Conservation (phyloP, 2,113 vertebrate species). For the Ailuropoda melanoleuca region DNA sequence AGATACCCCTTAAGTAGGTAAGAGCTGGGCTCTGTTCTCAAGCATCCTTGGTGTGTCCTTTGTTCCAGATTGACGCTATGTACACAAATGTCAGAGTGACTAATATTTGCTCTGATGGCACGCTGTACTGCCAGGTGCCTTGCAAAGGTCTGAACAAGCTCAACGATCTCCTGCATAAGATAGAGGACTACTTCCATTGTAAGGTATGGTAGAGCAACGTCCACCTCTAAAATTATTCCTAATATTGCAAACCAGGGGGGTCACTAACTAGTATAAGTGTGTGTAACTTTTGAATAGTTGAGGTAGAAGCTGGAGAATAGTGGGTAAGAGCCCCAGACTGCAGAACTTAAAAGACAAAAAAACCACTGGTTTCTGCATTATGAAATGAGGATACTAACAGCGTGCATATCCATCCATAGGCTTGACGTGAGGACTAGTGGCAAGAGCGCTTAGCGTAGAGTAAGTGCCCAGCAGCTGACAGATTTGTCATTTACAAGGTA, state of each 20-base stretch:
- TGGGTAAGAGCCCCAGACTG: background rate
- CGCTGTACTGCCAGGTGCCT: conserved; percentile 93
- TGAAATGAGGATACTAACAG: background rate
- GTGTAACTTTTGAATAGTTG: background rate
- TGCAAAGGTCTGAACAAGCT: conserved; percentile 91
- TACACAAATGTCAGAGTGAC: conserved; percentile 91
- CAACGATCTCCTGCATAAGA: conserved; percentile 86
- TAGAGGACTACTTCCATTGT: conserved; percentile 88
- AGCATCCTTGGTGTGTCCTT: background rate
- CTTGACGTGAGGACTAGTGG: background rate
- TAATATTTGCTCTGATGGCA: conserved; percentile 91
- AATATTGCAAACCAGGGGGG: background rate
- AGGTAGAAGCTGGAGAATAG: background rate
- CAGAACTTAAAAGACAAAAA: background rate
- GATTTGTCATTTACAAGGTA: background rate
- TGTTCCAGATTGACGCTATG: conserved; percentile 86
- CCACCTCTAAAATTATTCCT: background rate
- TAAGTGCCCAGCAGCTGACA: background rate
- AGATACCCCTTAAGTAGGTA: background rate
- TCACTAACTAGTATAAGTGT: background rate
- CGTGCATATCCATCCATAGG: background rate
- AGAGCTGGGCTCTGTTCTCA: background rate
- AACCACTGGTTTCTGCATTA: background rate
- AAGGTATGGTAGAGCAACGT: conserved; percentile 83
- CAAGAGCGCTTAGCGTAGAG: background rate